These are phyloP conservation scores for Pseudochirops corinnae DNA, from an alignment of 2,797 vertebrate species.

Conservation along the genomic window DNA sequence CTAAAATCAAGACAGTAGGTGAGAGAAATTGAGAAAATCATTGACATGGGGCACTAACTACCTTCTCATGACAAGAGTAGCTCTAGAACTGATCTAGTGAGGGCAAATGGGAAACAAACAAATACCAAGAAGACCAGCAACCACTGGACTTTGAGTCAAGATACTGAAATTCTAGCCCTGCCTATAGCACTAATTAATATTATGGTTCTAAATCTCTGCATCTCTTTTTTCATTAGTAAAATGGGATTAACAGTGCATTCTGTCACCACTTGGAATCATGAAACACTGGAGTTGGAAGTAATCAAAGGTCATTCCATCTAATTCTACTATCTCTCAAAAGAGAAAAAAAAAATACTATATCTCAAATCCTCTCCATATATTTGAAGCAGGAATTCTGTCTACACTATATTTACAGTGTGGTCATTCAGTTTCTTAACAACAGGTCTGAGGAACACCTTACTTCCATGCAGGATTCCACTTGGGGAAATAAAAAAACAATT, in stretches of 20 bases:
- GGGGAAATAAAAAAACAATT: neutral
- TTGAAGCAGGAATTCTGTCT: neutral
- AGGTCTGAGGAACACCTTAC: neutral
- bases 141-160: neutral
- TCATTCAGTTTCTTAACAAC: neutral
- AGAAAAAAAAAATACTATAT: neutral
- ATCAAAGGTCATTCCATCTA: neutral
- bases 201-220: neutral
- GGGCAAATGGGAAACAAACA: neutral
- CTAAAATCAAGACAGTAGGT: neutral
- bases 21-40: neutral
- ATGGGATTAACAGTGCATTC: neutral
- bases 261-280: neutral
- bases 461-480: neutral
- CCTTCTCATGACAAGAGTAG: neutral
- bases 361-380: neutral
- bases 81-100: neutral
- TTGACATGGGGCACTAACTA: too few relatives aligned
- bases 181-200: neutral
- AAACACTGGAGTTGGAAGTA: neutral
- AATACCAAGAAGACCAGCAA: neutral
- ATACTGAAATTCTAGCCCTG: neutral
- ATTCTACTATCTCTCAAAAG: neutral
- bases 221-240: neutral
- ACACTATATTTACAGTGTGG: neutral